Conservation (phyloP, 2,888 invertebrate genomes). For the Ectemnius continuus region DNA sequence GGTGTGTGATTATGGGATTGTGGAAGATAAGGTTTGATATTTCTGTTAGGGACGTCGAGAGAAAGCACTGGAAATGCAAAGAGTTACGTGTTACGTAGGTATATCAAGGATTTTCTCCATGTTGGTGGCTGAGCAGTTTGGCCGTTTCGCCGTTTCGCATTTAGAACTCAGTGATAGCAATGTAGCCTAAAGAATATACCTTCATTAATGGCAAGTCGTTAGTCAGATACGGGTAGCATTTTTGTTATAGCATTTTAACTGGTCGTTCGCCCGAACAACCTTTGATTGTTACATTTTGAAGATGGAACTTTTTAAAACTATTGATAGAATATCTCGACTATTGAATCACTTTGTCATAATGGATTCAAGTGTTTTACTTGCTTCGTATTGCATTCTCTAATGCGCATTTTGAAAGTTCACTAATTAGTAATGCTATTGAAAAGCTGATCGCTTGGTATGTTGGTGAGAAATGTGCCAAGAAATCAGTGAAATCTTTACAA, state of each 20-base stretch:
- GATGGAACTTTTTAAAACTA: conserved; percentile 4
- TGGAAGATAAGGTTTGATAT: conserved; percentile 21
- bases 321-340: too few relatives aligned
- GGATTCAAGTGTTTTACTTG: too few relatives aligned
- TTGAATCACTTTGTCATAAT: too few relatives aligned
- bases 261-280: conserved; percentile 13
- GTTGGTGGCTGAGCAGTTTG: too few relatives aligned
- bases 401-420: too few relatives aligned
- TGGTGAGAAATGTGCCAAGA: too few relatives aligned
- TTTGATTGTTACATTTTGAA: conserved; percentile 14
- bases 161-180: conserved; percentile 24
- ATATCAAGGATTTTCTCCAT: too few relatives aligned
- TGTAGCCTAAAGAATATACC: conserved; percentile 35
- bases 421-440: too few relatives aligned
- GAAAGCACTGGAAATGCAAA: conserved; percentile 24
- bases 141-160: conserved; percentile 6
- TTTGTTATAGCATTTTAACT: conserved; percentile 21
- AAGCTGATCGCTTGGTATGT: too few relatives aligned
- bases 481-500: too few relatives aligned
- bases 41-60: conserved; percentile 9
- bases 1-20: conserved; percentile 16
- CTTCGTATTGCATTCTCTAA: too few relatives aligned
- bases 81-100: conserved; percentile 12
- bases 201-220: conserved; percentile 17
- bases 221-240: conserved; percentile 30